phyloP scores from a whole-genome alignment of 2,113 vertebrate genomes.

The Capricornis sumatraensis region DNA sequence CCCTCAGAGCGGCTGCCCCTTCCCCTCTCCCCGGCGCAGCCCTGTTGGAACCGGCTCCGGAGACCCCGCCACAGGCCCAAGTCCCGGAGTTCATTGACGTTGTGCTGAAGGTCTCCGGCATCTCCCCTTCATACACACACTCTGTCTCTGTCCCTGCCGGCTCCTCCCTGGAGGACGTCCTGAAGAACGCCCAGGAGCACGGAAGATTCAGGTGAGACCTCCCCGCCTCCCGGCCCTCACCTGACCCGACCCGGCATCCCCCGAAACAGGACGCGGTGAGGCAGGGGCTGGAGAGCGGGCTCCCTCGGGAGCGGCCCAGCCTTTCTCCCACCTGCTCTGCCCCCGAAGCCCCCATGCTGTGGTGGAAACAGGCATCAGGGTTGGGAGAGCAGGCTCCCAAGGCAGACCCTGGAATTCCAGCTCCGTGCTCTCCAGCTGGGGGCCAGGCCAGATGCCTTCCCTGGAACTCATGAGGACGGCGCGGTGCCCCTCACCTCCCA shows the following conservation, averaged over 20 bases:
- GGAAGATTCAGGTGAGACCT: slow-evolving; percentile 84
- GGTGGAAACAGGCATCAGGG: not conserved
- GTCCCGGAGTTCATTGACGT: slow-evolving; percentile 56
- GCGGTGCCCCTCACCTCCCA: not conserved
- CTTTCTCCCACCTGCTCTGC: not conserved
- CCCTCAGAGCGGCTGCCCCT: not conserved
- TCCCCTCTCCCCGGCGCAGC: slow-evolving; percentile 52
- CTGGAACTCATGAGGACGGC: not conserved
- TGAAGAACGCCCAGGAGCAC: slow-evolving; percentile 73
- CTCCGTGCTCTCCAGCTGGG: not conserved
- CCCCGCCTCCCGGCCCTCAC: not conserved
- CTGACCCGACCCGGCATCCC: fast-evolving
- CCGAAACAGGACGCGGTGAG: not conserved
- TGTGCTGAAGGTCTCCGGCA: slow-evolving; percentile 78
- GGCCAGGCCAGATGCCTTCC: not conserved
- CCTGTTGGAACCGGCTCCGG: slow-evolving; percentile 65
- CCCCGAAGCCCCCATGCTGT: not conserved
- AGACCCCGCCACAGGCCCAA: not conserved
- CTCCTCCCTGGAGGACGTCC: slow-evolving; percentile 83
- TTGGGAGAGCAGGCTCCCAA: not conserved
- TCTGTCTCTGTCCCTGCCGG: slow-evolving; percentile 59
- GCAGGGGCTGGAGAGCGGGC: not conserved
- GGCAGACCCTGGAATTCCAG: not conserved
- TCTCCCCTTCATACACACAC: not conserved
- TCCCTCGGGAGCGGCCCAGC: not conserved